These are phyloP conservation scores for Marcusenius ussheri DNA, from an alignment of 2,113 vertebrate species.

Conservation along the genomic window DNA sequence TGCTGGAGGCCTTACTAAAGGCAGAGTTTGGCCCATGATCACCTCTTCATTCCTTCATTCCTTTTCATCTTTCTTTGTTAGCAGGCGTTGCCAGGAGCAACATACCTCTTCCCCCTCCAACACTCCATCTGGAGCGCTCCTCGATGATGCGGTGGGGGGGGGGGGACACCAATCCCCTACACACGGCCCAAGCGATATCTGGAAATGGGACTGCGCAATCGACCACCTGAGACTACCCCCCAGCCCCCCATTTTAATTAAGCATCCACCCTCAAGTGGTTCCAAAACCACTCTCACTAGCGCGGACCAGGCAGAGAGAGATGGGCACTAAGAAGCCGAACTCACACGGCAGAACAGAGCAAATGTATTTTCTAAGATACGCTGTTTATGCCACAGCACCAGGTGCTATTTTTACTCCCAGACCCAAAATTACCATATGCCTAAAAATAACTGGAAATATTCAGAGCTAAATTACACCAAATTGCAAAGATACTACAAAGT, in stretches of 20 bases:
- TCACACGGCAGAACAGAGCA: not conserved
- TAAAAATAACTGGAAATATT: conserved; percentile 15
- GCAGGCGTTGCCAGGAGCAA: not conserved
- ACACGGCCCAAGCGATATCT: not conserved
- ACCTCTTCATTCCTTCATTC: not conserved
- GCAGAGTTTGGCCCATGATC: not conserved
- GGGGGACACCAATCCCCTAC: not conserved
- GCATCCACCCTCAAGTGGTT: not conserved
- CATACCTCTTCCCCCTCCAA: not conserved
- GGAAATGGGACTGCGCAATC: not conserved
- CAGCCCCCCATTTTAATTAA: not conserved
- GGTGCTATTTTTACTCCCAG: not conserved
- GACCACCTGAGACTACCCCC: not conserved
- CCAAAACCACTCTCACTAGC: not conserved
- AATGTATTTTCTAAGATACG: not conserved
- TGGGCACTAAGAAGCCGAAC: not conserved
- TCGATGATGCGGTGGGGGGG: not conserved
- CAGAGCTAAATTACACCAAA: not conserved
- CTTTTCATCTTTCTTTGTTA: conserved; percentile 1
- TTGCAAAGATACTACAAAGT: not conserved
- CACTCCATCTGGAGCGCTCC: not conserved
- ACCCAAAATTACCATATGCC: not conserved
- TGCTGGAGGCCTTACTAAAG: not conserved
- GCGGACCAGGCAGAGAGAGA: not conserved
- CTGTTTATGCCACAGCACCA: not conserved